Conservation (phyloP, 2,888 invertebrate genomes). For the Miltochrista miniata region DNA sequence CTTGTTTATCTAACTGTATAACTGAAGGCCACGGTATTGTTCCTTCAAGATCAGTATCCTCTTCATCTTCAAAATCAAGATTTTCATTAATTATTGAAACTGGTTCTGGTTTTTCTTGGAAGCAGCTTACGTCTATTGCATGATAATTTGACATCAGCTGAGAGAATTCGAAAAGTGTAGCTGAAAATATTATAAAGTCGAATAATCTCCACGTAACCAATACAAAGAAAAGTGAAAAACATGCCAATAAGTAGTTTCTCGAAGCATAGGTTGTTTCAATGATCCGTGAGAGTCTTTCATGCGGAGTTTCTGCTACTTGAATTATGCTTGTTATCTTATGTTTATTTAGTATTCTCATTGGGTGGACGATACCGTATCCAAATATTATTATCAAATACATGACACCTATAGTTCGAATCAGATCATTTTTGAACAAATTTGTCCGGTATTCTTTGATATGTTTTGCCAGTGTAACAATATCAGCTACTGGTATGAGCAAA, state of each 20-base stretch:
- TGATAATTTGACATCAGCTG: slow-evolving; percentile 63
- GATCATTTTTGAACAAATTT: slow-evolving; percentile 15
- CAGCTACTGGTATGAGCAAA: slow-evolving; percentile 50
- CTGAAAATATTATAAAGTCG: slow-evolving; percentile 63
- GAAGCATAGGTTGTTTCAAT: slow-evolving; percentile 56
- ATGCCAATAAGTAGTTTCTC: slow-evolving; percentile 62
- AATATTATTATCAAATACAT: slow-evolving; percentile 42
- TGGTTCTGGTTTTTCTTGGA: slow-evolving; percentile 29
- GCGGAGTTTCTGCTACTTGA: slow-evolving; percentile 32
- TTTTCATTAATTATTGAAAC: slow-evolving; percentile 5
- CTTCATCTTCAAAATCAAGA: slow-evolving; percentile 21
- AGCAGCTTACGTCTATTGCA: slow-evolving; percentile 50
- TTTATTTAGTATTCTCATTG: slow-evolving; percentile 47
- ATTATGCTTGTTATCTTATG: slow-evolving; percentile 29
- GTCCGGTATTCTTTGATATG: slow-evolving; percentile 35
- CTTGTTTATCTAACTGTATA: slow-evolving; percentile 44
- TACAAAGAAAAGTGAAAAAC: slow-evolving; percentile 60
- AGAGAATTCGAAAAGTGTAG: slow-evolving; percentile 64
- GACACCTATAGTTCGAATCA: slow-evolving; percentile 7
- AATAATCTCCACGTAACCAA: slow-evolving; percentile 55
- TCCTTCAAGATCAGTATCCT: slow-evolving; percentile 25
- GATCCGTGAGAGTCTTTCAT: slow-evolving; percentile 48
- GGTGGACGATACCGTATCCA: slow-evolving; percentile 52
- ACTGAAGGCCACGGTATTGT: slow-evolving; percentile 50
- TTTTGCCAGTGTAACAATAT: slow-evolving; percentile 50